Base-by-base conservation (phyloP, 2,113 vertebrate species). In the Peucedramus taeniatus region DNA sequence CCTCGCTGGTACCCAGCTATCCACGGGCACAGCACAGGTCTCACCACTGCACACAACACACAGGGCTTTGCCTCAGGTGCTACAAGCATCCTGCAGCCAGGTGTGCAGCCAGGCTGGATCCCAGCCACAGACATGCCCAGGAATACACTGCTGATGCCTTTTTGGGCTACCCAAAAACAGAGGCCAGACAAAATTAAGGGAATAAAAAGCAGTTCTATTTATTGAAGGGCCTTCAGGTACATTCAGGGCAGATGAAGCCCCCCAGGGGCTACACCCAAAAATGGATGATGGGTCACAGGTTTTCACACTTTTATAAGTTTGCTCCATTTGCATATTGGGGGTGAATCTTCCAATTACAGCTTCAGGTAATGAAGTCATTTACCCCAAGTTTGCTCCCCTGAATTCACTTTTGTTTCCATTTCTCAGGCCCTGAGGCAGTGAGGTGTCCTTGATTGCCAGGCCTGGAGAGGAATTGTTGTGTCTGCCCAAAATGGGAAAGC, bases 1-100 rank as follows among this genome's bases (percentile, higher is more conserved):
- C 94, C 90, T 90, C 69, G 27, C 84, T 90, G 94, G 53, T 82
- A 93, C 75, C 68, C 83, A 90, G 95, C 87, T 91, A 94, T 72
- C 75, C 56, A 72, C 76, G 24, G 35, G 66, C 86, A 68, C 53
- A 90, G 78, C 1, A 28, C 69, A 77, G 87, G 40, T 92, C 68
- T 74, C 54, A 92, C n/a, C 61, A 31, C 88, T 1, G 15, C 78
- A 47, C 82, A 53, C 50, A 85, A 6, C 17, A 53, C n/a, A 4
- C 22, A 44, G 74, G 64, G 77, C n/a, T 93, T 82, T 90, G 89
- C 90, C 89, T 94, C 90, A 68, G 90, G 92, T 92, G 81, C 78
- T 59, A 6, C 59, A 33, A 53, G 60, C 81, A 79, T 69, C 71
- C 86, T 64, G 60, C 79, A 96, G 89, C 77, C 93, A 87, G 90